Percentiles rank a stretch among this genome's conserved stretches.
These are phyloP conservation scores for Tachina grossa DNA, from an alignment of 2,888 invertebrate species.

Conservation along the genomic window DNA sequence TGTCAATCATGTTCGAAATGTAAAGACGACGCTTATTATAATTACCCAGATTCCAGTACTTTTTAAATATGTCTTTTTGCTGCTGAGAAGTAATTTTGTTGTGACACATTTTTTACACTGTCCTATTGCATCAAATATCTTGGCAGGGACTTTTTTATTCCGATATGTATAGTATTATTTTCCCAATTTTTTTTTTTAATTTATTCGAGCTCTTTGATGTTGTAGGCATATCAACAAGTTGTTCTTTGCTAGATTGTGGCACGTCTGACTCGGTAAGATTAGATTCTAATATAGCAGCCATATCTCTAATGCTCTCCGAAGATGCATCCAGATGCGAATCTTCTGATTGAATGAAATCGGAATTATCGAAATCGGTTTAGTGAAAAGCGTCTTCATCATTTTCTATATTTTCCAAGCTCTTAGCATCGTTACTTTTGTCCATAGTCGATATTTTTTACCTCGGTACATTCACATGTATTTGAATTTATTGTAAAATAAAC, in stretches of 20 bases:
- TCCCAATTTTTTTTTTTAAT: constrained; percentile 37
- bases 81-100: constrained; percentile 41
- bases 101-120: constrained; percentile 39
- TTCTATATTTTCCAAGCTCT: constrained; percentile 26
- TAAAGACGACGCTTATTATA: constrained; percentile 43
- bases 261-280: constrained; percentile 29
- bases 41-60: constrained; percentile 47
- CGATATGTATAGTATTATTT: constrained; percentile 35
- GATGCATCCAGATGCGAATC: constrained; percentile 34
- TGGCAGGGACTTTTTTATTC: constrained; percentile 31
- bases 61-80: constrained; percentile 44
- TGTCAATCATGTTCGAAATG: constrained; percentile 27
- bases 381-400: constrained; percentile 39
- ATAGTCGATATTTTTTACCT: not conserved
- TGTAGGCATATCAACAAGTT: constrained; percentile 23
- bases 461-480: not conserved
- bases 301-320: constrained; percentile 29
- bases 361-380: no score
- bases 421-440: constrained; percentile 27
- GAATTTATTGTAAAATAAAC: constrained; percentile 28
- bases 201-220: constrained; percentile 31
- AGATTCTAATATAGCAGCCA: not conserved
- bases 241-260: constrained; percentile 34
- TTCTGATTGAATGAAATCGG: constrained; percentile 28
- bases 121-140: constrained; percentile 24